Base-by-base conservation (phyloP, 2,888 invertebrate genomes). In the Caenorhabditis sp. region DNA sequence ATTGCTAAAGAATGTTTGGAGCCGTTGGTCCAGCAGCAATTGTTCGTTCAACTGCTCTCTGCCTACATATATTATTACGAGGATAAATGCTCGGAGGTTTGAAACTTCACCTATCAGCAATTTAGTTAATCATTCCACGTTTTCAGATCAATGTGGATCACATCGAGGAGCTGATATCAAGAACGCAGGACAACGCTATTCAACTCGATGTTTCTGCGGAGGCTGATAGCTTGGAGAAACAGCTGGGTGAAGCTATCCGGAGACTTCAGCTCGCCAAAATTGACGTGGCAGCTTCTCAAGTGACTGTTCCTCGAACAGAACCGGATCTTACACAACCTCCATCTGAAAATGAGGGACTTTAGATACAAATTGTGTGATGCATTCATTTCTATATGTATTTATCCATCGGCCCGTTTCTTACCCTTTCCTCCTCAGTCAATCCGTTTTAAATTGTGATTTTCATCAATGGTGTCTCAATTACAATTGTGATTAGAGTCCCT, bases 1-100 rank as follows among this genome's bases (percentile, higher is more conserved):
- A 97, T 98, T 79, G 97, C 97, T 0, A 96, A 96, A 88, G 98
- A 99, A 92, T 98, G 98, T 92, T 96, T 99, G 96, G 99, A 99
- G 93, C 95, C 95, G 22, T 95, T 96, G 2, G 97, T 98, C 7
- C 98, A 98, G 94, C 96, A 97, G 26, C 98, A 98, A 92, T 94
- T 99, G 51, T 95, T 97, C 92, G 96, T 97, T 5, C 98, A 98
- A 93, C 94, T 99, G 7, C 94, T 99, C 70, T 97, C 97, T 92
- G 95, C 97, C 87, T 97, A 98, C 93, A 95, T 97, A 69, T 96
- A 96, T 93, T 96, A 97, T 93, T 95, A 96, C 90, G 97, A 97
- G 92, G 95, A 96, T 86, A 96, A 96, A 77, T 96, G 96, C 93
- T 94, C 94, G 75, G 94, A 94, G 93, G 95, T 95, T 38, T 38